phyloP scores from a whole-genome alignment of 1,140 invertebrate genomes.

The Carcinoscorpius rotundicauda region DNA sequence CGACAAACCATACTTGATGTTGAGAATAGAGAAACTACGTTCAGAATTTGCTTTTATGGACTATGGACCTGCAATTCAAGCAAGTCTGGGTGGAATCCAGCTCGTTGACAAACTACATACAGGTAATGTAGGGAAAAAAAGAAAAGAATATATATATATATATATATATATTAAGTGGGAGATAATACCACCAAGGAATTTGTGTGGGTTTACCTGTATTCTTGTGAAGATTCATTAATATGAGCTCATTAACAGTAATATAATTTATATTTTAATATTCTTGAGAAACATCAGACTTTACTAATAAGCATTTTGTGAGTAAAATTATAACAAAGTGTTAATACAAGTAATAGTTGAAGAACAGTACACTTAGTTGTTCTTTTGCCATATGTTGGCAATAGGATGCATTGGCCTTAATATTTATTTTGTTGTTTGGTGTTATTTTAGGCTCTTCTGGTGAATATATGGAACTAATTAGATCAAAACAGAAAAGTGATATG shows the following conservation, averaged over 20 bases:
- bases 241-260: too few species aligned
- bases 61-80: conserved; percentile 61
- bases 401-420: not conserved
- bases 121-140: conserved; percentile 28
- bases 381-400: not conserved
- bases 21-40: conserved; percentile 53
- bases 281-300: too few species aligned
- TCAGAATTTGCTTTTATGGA: conserved; percentile 62
- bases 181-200: not conserved
- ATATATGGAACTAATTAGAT: conserved; percentile 59
- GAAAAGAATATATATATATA: conserved; percentile 8
- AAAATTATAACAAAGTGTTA: not conserved
- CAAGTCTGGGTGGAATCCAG: conserved; percentile 53
- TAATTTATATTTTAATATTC: too few species aligned
- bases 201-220: not conserved
- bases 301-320: not conserved
- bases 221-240: too few species aligned
- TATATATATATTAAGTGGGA: conserved; percentile 5
- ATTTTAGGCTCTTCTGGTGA: conserved; percentile 46
- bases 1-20: conserved; percentile 60
- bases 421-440: not conserved
- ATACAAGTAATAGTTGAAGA: too few species aligned
- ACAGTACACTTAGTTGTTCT: too few species aligned
- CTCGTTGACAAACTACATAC: conserved; percentile 69
- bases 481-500: conserved; percentile 45